These are phyloP conservation scores for Ceratitis capitata DNA, from an alignment of 1,140 invertebrate genomes.

Conservation along the genomic window DNA sequence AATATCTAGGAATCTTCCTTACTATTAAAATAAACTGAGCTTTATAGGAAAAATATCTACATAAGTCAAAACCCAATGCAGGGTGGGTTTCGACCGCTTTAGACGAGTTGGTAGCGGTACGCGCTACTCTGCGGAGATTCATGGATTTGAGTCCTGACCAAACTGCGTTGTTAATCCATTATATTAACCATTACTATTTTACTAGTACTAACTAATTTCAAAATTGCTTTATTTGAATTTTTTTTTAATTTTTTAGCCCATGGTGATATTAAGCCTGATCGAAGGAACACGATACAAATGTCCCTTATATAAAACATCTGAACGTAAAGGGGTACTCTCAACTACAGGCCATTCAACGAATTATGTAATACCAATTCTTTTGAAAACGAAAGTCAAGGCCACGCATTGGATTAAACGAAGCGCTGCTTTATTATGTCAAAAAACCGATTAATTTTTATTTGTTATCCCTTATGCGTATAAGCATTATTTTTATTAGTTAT, in stretches of 20 bases:
- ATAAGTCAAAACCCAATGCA: too few relatives aligned
- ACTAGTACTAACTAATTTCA: too few relatives aligned
- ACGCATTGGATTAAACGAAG: conserved; percentile 90
- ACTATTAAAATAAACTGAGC: too few relatives aligned
- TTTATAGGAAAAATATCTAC: too few relatives aligned
- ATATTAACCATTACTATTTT: too few relatives aligned
- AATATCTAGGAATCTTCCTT: too few relatives aligned
- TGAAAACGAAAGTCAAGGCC: conserved; percentile 75
- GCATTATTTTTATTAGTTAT: conserved; percentile 35
- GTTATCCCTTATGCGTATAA: neutral
- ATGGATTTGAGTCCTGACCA: too few relatives aligned
- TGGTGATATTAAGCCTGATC: conserved; percentile 68
- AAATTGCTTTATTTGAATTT: neutral
- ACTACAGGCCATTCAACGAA: conserved; percentile 94
- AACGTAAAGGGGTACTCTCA: conserved; percentile 81
- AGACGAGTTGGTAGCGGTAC: too few relatives aligned
- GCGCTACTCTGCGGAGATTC: too few relatives aligned
- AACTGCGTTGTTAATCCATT: too few relatives aligned
- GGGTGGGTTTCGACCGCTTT: too few relatives aligned
- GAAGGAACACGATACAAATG: conserved; percentile 76
- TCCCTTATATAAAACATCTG: conserved; percentile 89
- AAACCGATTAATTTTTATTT: conserved; percentile 56
- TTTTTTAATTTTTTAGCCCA: conserved; percentile 64
- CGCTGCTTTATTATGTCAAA: conserved; percentile 84
- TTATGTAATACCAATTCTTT: conserved; percentile 82